phyloP scores from a whole-genome alignment of 2,888 invertebrate species.

The Aplocera efformata region DNA sequence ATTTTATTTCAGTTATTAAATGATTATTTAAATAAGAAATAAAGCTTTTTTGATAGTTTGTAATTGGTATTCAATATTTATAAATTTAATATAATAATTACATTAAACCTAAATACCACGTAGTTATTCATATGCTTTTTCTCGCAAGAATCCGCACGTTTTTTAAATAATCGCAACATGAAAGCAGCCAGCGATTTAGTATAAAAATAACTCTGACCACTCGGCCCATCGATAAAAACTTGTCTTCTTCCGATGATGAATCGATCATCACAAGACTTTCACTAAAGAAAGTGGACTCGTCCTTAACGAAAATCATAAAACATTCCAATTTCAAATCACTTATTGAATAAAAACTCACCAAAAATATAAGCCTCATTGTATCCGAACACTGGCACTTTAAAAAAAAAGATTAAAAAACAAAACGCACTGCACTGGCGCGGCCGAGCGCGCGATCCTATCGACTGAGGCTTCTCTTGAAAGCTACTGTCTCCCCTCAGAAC shows the following conservation, averaged over 20 bases:
- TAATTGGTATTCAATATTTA: no score
- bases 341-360: slow-evolving; percentile 53
- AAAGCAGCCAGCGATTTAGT: slow-evolving; percentile 21
- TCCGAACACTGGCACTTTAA: slow-evolving; percentile 65
- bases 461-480: slow-evolving; percentile 51
- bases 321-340: slow-evolving; percentile 25
- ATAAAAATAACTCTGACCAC: slow-evolving; percentile 31
- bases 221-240: slow-evolving; percentile 44
- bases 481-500: slow-evolving; percentile 65
- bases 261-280: slow-evolving; percentile 56
- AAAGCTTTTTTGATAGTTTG: no score
- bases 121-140: no score
- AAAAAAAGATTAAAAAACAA: slow-evolving; percentile 44
- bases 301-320: slow-evolving; percentile 20
- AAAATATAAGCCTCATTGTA: slow-evolving; percentile 74
- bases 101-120: no score
- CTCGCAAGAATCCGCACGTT: no score
- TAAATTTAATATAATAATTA: no score
- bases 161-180: slow-evolving; percentile 15
- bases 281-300: slow-evolving; percentile 58
- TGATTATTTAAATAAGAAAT: no score
- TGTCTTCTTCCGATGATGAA: slow-evolving; percentile 47
- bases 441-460: slow-evolving; percentile 59
- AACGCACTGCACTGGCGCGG: slow-evolving; percentile 70
- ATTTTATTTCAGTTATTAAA: no score